phyloP scores from a whole-genome alignment of 2,888 invertebrate species.

The Yponomeuta malinellus region DNA sequence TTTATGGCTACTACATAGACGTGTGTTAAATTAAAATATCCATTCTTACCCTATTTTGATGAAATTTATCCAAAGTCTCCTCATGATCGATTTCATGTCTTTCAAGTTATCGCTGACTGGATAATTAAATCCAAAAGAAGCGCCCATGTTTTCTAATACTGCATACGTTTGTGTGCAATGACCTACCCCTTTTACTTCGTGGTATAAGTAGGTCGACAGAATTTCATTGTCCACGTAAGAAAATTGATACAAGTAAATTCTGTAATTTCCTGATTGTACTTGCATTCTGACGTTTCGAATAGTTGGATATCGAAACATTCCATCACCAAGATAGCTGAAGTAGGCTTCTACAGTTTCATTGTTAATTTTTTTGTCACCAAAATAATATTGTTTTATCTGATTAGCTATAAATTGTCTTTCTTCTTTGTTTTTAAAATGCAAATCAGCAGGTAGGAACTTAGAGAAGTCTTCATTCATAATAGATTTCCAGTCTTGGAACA shows the following conservation, averaged over 20 bases:
- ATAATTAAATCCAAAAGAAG: neutral
- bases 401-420: conserved; percentile 13
- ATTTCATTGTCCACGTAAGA: conserved; percentile 11
- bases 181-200: conserved; percentile 9
- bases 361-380: conserved; percentile 12
- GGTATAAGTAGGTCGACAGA: neutral
- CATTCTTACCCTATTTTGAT: conserved; percentile 11
- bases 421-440: conserved; percentile 11
- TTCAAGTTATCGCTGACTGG: conserved; percentile 5
- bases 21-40: no score
- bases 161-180: conserved; percentile 16
- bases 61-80: conserved; percentile 11
- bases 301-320: conserved; percentile 6
- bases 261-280: conserved; percentile 9
- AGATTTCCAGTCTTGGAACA: conserved; percentile 10
- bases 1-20: no score
- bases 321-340: conserved; percentile 36
- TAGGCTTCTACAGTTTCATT: conserved; percentile 10
- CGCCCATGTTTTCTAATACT: conserved; percentile 1
- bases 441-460: conserved; percentile 16
- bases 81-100: conserved; percentile 5
- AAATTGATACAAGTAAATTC: conserved; percentile 16
- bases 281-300: conserved; percentile 9
- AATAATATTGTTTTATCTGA: conserved; percentile 15
- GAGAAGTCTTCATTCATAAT: conserved; percentile 15